Evolutionary conservation across 2,113 vertebrate species (phyloP).

Genomic region (Siniperca knerii): DNA sequence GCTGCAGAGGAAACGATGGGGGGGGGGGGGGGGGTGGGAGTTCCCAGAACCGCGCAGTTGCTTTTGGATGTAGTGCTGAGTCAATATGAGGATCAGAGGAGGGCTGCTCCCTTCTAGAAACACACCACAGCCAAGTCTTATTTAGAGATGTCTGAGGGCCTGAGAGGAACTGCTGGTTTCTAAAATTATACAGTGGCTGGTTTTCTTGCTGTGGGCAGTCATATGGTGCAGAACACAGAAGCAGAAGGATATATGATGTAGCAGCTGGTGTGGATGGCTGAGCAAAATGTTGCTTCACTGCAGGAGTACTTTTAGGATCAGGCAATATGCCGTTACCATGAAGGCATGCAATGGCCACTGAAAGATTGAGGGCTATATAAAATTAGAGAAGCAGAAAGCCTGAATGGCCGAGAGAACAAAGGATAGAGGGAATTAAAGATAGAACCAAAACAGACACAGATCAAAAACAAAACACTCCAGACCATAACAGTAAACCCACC

Average conservation of each 20-base stretch:
- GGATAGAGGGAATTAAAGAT: neutral
- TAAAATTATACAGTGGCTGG: slow-evolving; percentile 65
- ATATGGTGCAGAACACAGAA: slow-evolving; percentile 42
- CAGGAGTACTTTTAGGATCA: slow-evolving; percentile 14
- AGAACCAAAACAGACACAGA: neutral
- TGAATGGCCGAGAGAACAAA: neutral
- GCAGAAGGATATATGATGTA: slow-evolving; percentile 52
- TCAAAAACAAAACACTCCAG: neutral
- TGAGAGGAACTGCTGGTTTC: slow-evolving; percentile 49
- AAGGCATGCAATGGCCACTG: slow-evolving; percentile 17
- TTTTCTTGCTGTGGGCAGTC: slow-evolving; percentile 43
- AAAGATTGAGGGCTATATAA: neutral
- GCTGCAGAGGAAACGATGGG: neutral
- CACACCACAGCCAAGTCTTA: slow-evolving; percentile 3
- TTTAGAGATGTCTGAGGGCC: slow-evolving; percentile 37
- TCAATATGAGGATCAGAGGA: slow-evolving; percentile 39
- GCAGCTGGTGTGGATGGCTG: slow-evolving; percentile 62
- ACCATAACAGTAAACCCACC: slow-evolving; percentile 77
- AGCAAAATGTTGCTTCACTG: slow-evolving; percentile 38
- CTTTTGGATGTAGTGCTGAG: slow-evolving; percentile 31
- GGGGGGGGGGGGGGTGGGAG: neutral
- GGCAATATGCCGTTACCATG: neutral
- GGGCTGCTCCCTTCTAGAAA: slow-evolving; percentile 33
- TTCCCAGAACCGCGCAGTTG: slow-evolving; percentile 1
- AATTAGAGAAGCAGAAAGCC: slow-evolving; percentile 5